A percentile compares a stretch with the other conserved stretches of the same genome.
Conservation (phyloP, 2,888 invertebrate species). For the Zhuqinia jingwanae region DNA sequence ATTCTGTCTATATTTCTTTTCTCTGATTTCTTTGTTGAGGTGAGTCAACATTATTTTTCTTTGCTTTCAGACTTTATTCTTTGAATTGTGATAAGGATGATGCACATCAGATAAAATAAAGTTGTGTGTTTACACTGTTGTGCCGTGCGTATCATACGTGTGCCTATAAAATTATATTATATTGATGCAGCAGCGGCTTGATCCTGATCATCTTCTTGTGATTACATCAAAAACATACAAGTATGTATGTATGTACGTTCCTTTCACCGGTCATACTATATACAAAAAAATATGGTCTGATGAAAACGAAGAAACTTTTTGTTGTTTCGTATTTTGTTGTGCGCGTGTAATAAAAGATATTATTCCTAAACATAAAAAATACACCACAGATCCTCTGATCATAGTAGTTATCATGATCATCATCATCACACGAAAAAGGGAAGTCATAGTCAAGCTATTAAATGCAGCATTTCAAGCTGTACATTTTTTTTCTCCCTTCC, state of each 20-base stretch:
- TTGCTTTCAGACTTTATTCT: neutral
- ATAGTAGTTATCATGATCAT: neutral
- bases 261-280: neutral
- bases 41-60: conserved; percentile 30
- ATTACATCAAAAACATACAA: neutral
- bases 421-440: neutral
- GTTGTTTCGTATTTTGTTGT: neutral
- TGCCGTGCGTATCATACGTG: neutral
- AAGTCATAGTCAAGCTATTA: conserved; percentile 29
- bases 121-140: neutral
- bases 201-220: neutral
- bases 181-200: too few species aligned
- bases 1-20: neutral
- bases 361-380: neutral
- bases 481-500: neutral
- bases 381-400: neutral
- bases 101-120: neutral
- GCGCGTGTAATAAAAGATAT: conserved; percentile 47
- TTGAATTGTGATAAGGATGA: neutral
- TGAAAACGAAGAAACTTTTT: neutral
- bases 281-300: neutral
- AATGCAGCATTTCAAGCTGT: conserved; percentile 43
- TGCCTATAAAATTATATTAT: neutral
- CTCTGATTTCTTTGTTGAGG: conserved; percentile 31
- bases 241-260: too few species aligned